phyloP scores from a whole-genome alignment of 2,113 vertebrate species.

The Dinomys branickii region DNA sequence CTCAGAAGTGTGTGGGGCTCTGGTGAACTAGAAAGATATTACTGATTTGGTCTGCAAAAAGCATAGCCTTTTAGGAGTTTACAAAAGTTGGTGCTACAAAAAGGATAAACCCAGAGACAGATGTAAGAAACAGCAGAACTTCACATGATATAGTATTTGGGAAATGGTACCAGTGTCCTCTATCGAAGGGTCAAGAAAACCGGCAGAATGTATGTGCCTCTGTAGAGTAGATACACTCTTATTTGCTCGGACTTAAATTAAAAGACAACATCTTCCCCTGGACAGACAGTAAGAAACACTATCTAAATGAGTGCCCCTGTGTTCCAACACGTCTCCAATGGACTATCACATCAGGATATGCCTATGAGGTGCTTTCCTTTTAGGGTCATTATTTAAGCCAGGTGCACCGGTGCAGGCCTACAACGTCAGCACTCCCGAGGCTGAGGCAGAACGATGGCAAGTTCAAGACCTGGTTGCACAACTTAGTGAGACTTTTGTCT shows the following conservation, averaged over 20 bases:
- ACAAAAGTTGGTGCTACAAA: background rate
- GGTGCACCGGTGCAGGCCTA: background rate
- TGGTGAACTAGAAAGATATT: background rate
- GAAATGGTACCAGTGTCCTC: background rate
- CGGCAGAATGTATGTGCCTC: background rate
- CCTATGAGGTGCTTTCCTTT: background rate
- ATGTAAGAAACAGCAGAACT: background rate
- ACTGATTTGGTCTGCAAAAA: constrained; percentile 1
- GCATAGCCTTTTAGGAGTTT: background rate
- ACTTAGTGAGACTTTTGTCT: background rate
- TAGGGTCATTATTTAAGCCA: background rate
- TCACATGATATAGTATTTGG: background rate
- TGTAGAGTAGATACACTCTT: background rate
- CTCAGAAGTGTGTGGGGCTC: background rate
- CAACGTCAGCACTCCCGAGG: background rate
- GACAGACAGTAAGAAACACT: background rate
- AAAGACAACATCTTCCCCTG: background rate
- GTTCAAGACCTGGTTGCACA: background rate
- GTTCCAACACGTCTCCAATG: background rate
- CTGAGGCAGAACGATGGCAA: background rate
- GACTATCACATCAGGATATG: background rate
- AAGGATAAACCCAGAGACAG: background rate
- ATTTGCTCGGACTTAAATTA: background rate
- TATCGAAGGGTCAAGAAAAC: background rate
- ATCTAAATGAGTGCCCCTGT: background rate